Evolutionary conservation across 2,113 vertebrate genomes (phyloP), one percentile per base, ranked within the genome.

Genomic region (Dicentrarchus labrax): DNA sequence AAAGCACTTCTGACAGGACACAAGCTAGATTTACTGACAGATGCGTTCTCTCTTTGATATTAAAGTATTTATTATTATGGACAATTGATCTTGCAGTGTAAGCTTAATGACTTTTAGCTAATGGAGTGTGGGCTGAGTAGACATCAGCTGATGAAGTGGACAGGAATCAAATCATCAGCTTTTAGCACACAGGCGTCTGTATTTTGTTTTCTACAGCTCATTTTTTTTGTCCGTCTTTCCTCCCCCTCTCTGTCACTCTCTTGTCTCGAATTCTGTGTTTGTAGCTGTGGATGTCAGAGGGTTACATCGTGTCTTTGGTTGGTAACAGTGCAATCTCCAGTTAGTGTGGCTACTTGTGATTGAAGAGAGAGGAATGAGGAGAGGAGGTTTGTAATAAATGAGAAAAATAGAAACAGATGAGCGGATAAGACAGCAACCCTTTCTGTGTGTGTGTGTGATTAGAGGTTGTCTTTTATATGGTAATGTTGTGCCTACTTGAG

Each of bases 41-140:
- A 53, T 68, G 16, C 3, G 57, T 48, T 72, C 51, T 72, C 13
- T 51, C 30, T 81, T 77, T 84, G 77, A 86, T 88, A 88, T 84
- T 19, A 83, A 72, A 76, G 82, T 81, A 73, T 82, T 85, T 82
- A 54, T 86, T 82, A 65, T 85, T 72, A 60, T 72, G 61, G 59
- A 73, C 21, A 69, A 69, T 71, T 80, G 83, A 76, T 91, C 83
- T 80, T 69, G 75, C 82, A 56, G 83, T 76, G 71, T 82, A 70
- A 84, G 85, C 82, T 64, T 87, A 89, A 89, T 91, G 86, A 90
- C 78, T 85, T 84, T 64, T 47, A 66, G 81, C 88, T 88, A 91
- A 91, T 91, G 83, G 86, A 68, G 54, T 8, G 17, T 38, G 43
- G 68, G 67, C 71, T 80, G 39, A 88, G 88, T 17, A 54, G 78